Evolutionary conservation across 2,888 invertebrate species (phyloP).

Genomic region (Acanthopleura granulata): DNA sequence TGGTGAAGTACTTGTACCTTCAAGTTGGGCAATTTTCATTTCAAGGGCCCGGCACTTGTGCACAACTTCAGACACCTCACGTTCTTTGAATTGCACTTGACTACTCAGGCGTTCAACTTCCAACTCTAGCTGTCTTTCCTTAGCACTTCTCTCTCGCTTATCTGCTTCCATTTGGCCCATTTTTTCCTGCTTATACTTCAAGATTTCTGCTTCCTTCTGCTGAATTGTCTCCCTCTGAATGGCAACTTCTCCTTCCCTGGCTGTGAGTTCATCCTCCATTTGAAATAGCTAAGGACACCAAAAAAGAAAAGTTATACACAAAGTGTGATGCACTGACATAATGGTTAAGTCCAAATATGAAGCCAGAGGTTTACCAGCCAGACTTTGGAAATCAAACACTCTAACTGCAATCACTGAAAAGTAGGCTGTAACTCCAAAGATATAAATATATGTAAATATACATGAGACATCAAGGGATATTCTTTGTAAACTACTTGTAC

Average conservation of each 20-base stretch:
- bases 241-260: neutral
- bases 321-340: too few species aligned
- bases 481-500: too few species aligned
- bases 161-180: neutral
- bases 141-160: neutral
- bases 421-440: too few species aligned
- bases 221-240: constrained; percentile 6
- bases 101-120: neutral
- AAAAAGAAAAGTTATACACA: neutral
- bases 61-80: neutral
- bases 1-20: neutral
- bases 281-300: neutral
- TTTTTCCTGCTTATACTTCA: neutral
- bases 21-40: neutral
- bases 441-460: too few species aligned
- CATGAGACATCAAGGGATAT: too few species aligned
- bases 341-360: too few species aligned
- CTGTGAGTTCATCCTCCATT: constrained; percentile 1
- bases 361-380: too few species aligned
- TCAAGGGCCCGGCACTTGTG: neutral
- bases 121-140: neutral
- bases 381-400: too few species aligned
- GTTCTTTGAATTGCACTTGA: constrained; percentile 16
- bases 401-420: too few species aligned
- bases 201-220: constrained; percentile 9